A percentile compares a stretch with the other conserved stretches of the same genome.
phyloP scores from a whole-genome alignment of 2,888 invertebrate genomes.

The Charanyca ferruginea region DNA sequence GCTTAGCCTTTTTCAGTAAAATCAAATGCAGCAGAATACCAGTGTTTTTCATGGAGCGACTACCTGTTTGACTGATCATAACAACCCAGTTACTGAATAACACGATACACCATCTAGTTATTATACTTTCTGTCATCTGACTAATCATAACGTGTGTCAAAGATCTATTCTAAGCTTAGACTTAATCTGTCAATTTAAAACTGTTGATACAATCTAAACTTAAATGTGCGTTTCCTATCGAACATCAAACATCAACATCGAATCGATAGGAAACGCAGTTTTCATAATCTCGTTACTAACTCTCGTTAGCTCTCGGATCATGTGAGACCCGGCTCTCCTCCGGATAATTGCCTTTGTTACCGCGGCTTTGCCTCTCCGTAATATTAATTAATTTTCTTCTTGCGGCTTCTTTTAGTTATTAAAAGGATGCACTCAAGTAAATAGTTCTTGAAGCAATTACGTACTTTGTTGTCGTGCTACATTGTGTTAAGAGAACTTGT shows the following conservation, averaged over 20 bases:
- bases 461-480: slow-evolving; percentile 11
- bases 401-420: slow-evolving; percentile 45
- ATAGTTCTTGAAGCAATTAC: slow-evolving; percentile 44
- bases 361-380: slow-evolving; percentile 27
- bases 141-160: too few relatives aligned
- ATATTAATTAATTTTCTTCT: slow-evolving; percentile 62
- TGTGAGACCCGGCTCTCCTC: slow-evolving; percentile 41
- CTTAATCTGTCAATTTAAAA: too few relatives aligned
- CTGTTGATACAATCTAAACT: too few relatives aligned
- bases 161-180: too few relatives aligned
- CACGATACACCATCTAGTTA: too few relatives aligned
- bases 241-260: not conserved
- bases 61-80: too few relatives aligned
- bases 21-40: too few relatives aligned
- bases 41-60: too few relatives aligned
- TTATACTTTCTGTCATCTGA: too few relatives aligned
- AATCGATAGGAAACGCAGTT: slow-evolving; percentile 50
- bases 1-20: too few relatives aligned
- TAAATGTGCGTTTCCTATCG: too few relatives aligned
- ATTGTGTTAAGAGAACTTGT: slow-evolving; percentile 13
- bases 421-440: slow-evolving; percentile 59
- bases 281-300: slow-evolving; percentile 62
- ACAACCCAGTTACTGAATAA: too few relatives aligned
- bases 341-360: slow-evolving; percentile 65
- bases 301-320: slow-evolving; percentile 63